Evolutionary conservation across 2,888 invertebrate species (phyloP), one percentile per base, ranked within the genome.

Genomic region (Campaea margaritaria): DNA sequence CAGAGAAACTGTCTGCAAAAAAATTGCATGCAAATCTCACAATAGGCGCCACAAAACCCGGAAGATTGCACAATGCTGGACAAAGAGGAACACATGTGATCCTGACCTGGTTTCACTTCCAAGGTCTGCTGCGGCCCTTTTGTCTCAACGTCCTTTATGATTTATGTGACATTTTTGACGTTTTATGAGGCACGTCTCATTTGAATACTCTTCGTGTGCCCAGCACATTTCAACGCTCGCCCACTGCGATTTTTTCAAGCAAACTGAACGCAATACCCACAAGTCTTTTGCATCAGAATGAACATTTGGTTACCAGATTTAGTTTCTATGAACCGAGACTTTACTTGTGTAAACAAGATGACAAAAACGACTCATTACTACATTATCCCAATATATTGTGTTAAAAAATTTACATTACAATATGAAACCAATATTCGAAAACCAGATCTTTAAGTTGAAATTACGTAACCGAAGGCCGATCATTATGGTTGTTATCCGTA

Each of bases 251-350:
- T 90, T 91, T 90, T 89, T 87, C 75, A 72, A 81, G 77, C 73
- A 69, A 74, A 78, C 75, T 76, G 68, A 77, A 81, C 74, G 75
- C 74, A 81, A 74, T 81, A 78, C 76, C 75, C 65, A 62, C 68
- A 58, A 53, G 43, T 55, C 14, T 71, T 89, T 91, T 86, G 83
- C 90, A 90, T 90, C 83, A 88, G 82, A 90, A 91, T 85, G 82
- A 81, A 89, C 91, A 91, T 91, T 91, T 91, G 91, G 90, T 90
- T 86, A 90, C 90, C 91, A 91, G 89, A 91, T 90, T 89, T 91
- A 86, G 82, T 81, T 78, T 83, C 85, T 85, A 86, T 86, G 85
- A 81, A 74, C 69, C 75, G 80, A 79, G 78, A 81, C 82, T 76
- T 74, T 78, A 80, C 81, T 79, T 78, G 81, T 81, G 81, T 86